phyloP scores from a whole-genome alignment of 2,797 vertebrate species.

The Hylomyscus alleni region DNA sequence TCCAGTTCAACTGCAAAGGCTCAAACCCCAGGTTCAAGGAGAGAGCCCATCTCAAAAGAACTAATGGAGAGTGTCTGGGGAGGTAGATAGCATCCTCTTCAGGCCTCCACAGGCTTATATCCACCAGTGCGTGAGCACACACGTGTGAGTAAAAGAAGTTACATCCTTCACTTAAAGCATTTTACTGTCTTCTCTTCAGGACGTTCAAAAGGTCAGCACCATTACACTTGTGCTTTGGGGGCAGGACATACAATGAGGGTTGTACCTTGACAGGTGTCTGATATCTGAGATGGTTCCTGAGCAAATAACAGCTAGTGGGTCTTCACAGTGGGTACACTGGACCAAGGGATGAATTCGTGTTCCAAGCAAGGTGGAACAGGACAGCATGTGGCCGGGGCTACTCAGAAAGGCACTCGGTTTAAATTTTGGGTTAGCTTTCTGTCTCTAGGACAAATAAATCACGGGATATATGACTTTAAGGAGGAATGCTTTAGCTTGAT shows the following conservation, averaged over 20 bases:
- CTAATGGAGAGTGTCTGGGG: background rate
- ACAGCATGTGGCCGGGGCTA: background rate
- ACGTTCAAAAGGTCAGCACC: background rate
- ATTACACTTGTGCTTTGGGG: background rate
- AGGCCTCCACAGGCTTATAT: background rate
- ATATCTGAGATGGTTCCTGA: background rate
- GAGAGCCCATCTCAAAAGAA: background rate
- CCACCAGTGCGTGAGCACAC: background rate
- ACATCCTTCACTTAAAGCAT: background rate
- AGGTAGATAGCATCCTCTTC: background rate
- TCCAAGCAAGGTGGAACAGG: background rate
- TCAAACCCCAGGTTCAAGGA: background rate
- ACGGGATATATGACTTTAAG: background rate
- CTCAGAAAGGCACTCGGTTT: background rate
- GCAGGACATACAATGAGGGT: background rate
- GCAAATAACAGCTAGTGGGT: background rate
- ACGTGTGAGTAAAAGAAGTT: background rate
- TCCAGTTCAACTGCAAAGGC: background rate
- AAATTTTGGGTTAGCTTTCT: background rate
- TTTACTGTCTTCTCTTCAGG: background rate
- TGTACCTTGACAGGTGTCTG: background rate
- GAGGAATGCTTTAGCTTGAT: background rate
- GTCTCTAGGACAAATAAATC: background rate
- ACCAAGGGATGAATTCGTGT: background rate
- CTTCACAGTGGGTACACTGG: background rate